phyloP scores from a whole-genome alignment of 2,888 invertebrate genomes.

The Hydraecia micacea region DNA sequence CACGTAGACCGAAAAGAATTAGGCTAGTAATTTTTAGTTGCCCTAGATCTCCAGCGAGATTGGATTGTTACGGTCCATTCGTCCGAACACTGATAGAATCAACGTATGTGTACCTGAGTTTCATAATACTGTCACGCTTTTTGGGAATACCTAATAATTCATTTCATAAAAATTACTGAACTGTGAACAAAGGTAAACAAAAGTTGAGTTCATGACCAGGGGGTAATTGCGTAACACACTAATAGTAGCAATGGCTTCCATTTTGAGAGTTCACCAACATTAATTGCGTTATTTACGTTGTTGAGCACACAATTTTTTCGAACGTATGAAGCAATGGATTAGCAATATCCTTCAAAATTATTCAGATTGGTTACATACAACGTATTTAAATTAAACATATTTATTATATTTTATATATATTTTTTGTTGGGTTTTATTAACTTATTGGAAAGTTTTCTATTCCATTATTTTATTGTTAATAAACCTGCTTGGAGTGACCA shows the following conservation, averaged over 20 bases:
- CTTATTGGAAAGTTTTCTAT: neutral
- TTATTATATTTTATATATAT: too few species aligned
- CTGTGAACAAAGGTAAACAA: neutral
- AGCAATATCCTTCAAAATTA: neutral
- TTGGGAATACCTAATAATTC: neutral
- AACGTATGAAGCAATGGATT: too few species aligned
- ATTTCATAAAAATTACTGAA: neutral
- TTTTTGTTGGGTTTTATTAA: too few species aligned
- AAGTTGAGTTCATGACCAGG: neutral
- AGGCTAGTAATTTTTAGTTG: constrained; percentile 67
- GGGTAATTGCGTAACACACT: neutral
- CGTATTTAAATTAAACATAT: too few species aligned
- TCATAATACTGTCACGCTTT: constrained; percentile 28
- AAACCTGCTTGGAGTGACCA: neutral
- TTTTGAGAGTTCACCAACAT: neutral
- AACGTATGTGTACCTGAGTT: constrained; percentile 15
- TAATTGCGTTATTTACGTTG: neutral
- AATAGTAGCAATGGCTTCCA: neutral
- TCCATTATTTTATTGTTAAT: neutral
- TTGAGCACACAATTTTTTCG: neutral
- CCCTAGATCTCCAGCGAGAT: constrained; percentile 65
- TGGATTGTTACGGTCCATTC: constrained; percentile 53
- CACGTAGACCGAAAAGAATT: constrained; percentile 61
- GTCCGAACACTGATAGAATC: constrained; percentile 40
- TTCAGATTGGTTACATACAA: neutral